Conservation (phyloP, 2,888 invertebrate species). For the Neoascia interrupta region DNA sequence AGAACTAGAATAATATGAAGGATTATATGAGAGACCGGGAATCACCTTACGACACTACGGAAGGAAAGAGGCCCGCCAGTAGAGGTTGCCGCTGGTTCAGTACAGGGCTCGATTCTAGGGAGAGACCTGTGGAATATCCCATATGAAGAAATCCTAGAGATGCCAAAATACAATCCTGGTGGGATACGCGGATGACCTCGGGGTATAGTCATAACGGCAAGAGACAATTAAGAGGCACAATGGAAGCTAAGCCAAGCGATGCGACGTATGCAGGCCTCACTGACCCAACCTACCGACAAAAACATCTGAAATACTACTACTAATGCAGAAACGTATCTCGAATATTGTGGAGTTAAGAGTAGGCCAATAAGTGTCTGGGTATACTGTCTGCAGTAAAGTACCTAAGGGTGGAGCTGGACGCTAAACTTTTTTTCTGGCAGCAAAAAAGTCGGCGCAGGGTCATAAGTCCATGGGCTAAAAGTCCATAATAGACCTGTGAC, state of each 20-base stretch:
- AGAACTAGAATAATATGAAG: no score
- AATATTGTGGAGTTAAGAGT: no score
- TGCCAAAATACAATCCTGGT: background rate
- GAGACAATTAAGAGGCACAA: background rate
- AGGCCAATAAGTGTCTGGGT: no score
- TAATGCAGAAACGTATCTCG: background rate
- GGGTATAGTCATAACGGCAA: background rate
- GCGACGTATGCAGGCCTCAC: background rate
- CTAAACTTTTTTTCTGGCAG: background rate
- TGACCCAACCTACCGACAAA: background rate
- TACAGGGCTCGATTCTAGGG: background rate
- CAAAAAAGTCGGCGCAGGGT: no score
- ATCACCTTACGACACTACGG: background rate
- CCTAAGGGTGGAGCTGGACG: no score
- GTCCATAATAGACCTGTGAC: no score
- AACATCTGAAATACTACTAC: background rate
- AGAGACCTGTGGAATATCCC: background rate
- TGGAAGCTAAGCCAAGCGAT: background rate
- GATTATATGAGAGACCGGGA: background rate
- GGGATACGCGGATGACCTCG: no score
- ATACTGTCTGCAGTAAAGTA: background rate
- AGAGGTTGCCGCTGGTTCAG: background rate
- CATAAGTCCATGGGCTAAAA: no score
- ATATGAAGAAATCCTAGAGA: background rate
- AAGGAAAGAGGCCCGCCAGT: background rate